These are phyloP conservation scores for Anorthoa munda DNA, from an alignment of 2,888 invertebrate genomes.

Conservation along the genomic window DNA sequence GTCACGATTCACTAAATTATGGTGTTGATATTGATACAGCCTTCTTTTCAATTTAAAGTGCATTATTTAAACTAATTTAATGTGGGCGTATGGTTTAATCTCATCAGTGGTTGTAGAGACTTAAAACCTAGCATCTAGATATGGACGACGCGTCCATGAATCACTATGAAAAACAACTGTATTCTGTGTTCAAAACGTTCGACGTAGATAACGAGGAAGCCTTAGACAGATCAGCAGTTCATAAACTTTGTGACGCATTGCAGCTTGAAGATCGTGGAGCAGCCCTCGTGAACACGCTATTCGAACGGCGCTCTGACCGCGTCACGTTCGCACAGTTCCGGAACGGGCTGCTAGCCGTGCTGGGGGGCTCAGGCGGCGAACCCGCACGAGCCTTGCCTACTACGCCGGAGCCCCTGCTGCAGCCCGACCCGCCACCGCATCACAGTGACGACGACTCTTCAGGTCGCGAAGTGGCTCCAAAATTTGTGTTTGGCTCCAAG, in stretches of 20 bases:
- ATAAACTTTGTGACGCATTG: conserved; percentile 93
- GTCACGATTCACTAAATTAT: conserved; percentile 41
- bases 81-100: conserved; percentile 43
- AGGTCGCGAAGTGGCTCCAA: conserved; percentile 94
- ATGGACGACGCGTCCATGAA: conserved; percentile 90
- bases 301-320: conserved; percentile 87
- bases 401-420: conserved; percentile 66
- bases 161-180: conserved; percentile 95
- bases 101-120: conserved; percentile 22
- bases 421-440: conserved; percentile 64
- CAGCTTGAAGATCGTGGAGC: conserved; percentile 94
- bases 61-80: conserved; percentile 35
- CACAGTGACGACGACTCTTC: conserved; percentile 90
- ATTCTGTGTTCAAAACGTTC: conserved; percentile 95
- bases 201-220: conserved; percentile 93
- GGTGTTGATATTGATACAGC: conserved; percentile 47
- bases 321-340: conserved; percentile 94
- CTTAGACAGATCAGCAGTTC: conserved; percentile 92
- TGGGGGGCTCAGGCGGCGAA: conserved; percentile 89
- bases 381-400: conserved; percentile 66
- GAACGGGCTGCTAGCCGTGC: conserved; percentile 93
- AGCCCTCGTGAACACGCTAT: conserved; percentile 91
- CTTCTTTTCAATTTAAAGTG: conserved; percentile 29
- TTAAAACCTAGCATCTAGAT: conserved; percentile 45
- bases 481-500: conserved; percentile 93